Percentiles rank a stretch among this genome's conserved stretches.
Conservation (phyloP, 2,888 invertebrate species). For the Meteorus cinctellus region DNA sequence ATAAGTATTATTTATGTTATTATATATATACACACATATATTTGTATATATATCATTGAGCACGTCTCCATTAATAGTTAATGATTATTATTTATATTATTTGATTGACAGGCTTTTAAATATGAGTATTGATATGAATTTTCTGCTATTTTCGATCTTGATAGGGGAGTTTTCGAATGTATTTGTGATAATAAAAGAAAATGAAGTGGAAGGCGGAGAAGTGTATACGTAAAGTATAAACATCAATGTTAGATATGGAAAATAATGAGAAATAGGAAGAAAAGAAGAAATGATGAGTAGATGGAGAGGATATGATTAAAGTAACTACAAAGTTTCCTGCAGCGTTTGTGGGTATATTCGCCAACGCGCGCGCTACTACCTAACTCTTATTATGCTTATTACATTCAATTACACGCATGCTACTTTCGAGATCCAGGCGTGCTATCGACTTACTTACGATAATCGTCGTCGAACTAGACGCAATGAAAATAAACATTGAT, state of each 20-base stretch:
- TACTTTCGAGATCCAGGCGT: conserved; percentile 30
- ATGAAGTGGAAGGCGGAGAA: no score
- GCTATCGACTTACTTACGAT: conserved; percentile 45
- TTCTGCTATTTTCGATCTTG: neutral
- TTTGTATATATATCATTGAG: neutral
- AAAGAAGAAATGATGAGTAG: conserved; percentile 1
- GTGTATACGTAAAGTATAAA: no score
- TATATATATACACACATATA: neutral
- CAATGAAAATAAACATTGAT: conserved; percentile 31
- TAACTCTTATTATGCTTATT: conserved; percentile 30
- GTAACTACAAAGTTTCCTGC: conserved; percentile 36
- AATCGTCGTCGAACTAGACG: conserved; percentile 38
- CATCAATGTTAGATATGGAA: neutral
- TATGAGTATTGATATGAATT: neutral
- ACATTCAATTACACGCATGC: conserved; percentile 40
- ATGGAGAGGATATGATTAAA: conserved; percentile 35
- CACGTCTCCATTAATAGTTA: neutral
- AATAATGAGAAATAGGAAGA: neutral
- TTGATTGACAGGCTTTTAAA: conserved; percentile 7
- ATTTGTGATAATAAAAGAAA: no score
- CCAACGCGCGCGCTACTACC: conserved; percentile 36
- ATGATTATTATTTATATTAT: neutral
- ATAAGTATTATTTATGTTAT: neutral
- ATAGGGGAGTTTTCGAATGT: no score
- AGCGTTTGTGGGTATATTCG: conserved; percentile 33